These are phyloP conservation scores for Mugil cephalus DNA, from an alignment of 2,113 vertebrate genomes.

Conservation along the genomic window DNA sequence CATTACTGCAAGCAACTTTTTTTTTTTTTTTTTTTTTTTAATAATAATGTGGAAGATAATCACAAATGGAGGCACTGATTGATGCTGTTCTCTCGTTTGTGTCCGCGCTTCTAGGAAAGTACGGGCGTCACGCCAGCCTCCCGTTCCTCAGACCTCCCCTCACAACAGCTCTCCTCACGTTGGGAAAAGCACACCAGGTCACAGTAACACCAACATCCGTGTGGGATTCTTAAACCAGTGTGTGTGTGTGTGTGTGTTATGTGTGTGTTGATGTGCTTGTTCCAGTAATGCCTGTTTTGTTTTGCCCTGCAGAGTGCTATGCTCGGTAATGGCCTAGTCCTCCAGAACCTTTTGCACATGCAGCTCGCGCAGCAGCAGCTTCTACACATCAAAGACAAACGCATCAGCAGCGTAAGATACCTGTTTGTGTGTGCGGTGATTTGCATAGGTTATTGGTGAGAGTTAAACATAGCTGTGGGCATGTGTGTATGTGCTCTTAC, in stretches of 20 bases:
- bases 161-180: slow-evolving; percentile 89
- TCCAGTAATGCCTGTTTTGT: not conserved
- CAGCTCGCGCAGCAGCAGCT: slow-evolving; percentile 92
- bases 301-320: slow-evolving; percentile 84
- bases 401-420: slow-evolving; percentile 89
- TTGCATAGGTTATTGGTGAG: slow-evolving; percentile 24
- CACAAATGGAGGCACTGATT: not conserved
- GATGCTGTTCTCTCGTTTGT: slow-evolving; percentile 28
- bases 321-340: slow-evolving; percentile 87
- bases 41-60: slow-evolving; percentile 11
- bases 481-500: slow-evolving; percentile 11
- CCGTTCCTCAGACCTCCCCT: slow-evolving; percentile 90
- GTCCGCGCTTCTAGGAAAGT: slow-evolving; percentile 81
- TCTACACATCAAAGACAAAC: slow-evolving; percentile 91
- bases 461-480: not conserved
- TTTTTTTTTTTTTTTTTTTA: no score
- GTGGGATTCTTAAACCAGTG: not conserved
- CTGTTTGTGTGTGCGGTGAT: slow-evolving; percentile 5
- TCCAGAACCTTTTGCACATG: slow-evolving; percentile 92
- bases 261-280: not conserved
- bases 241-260: not conserved
- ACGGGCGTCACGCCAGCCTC: slow-evolving; percentile 87
- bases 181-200: slow-evolving; percentile 96
- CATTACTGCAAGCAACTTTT: slow-evolving; percentile 6
- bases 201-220: slow-evolving; percentile 13